Conservation (phyloP, 2,113 vertebrate genomes). For the Neopipo cinnamomea region DNA sequence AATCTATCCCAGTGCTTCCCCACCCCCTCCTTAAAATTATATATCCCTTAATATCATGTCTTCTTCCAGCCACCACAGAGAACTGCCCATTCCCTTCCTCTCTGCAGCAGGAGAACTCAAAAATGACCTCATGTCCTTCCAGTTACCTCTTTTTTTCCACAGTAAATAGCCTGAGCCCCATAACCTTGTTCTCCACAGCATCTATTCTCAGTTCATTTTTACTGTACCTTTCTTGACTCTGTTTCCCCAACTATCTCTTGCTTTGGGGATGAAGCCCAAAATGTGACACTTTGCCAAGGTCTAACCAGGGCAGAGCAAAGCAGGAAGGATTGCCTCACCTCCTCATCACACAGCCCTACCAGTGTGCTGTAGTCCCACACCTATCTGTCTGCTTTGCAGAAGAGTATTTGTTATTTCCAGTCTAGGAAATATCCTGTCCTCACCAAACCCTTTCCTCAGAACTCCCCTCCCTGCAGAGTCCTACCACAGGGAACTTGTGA, state of each 20-base stretch:
- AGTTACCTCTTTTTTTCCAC: not conserved
- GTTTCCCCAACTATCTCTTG: not conserved
- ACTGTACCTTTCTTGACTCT: not conserved
- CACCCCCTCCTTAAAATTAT: not conserved
- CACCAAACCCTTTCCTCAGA: not conserved
- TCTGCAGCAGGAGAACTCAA: not conserved
- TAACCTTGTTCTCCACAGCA: not conserved
- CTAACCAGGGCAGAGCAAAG: not conserved
- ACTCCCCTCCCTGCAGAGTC: not conserved
- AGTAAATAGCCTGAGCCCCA: not conserved
- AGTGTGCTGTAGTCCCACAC: not conserved
- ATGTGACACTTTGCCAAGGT: not conserved
- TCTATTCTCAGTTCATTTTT: not conserved
- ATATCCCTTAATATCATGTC: not conserved
- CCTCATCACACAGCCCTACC: not conserved
- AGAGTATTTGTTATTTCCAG: not conserved
- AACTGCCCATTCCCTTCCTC: not conserved
- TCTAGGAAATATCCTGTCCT: not conserved
- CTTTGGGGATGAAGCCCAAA: not conserved
- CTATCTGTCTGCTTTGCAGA: not conserved
- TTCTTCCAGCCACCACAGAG: not conserved
- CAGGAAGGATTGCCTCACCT: not conserved
- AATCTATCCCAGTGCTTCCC: not conserved
- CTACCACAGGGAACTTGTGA: not conserved
- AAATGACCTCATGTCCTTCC: not conserved